Base-by-base conservation (phyloP, 2,797 vertebrate species). In the Scyliorhinus canicula region DNA sequence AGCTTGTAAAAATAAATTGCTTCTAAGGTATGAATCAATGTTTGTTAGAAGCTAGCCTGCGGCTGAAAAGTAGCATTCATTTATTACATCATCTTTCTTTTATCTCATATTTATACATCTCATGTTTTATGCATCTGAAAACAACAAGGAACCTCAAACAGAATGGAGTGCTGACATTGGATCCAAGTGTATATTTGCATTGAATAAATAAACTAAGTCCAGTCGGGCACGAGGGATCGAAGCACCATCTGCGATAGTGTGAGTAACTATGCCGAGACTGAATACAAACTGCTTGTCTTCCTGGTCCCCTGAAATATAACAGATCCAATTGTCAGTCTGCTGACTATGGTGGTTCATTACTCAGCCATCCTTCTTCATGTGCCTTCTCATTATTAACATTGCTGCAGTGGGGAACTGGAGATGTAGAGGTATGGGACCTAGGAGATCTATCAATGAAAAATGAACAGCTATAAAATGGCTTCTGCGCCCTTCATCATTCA, bases 131-230 rank as follows among this genome's bases (percentile, higher is more conserved):
- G 52, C 21, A 47, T 93, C 91, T 93, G 47, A 28, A 93, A 93
- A 93, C 91, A 67, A 40, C 11, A 67, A 28, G 26, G 44, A 93
- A 93, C 44, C 60, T 31, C 63, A 93, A 67, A 67, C 26, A 47
- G 28, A 57, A 67, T 47, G 26, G 21, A 69, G 63, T 93, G 40
- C 26, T 93, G 91, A 69, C 60, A 26, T 26, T 93, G 63, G 40
- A 93, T 93, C 28, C 0, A 5, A 67, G 24, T 26, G n/a, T 47
- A 40, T 65, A 67, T 14, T 65, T 67, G 63, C 40, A 50, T 14
- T 91, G 35, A 91, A 91, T 60, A 91, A 60, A 63, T 40, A 91
- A 91, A 44, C 88, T 91, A 14, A 91, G 88, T 47, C 91, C 91
- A 93, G 90, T 31, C 28, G n/a, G 91, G 24, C 60, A 67, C 90